Evolutionary conservation across 2,797 vertebrate species (phyloP).

Genomic region (Prunella strophiata): DNA sequence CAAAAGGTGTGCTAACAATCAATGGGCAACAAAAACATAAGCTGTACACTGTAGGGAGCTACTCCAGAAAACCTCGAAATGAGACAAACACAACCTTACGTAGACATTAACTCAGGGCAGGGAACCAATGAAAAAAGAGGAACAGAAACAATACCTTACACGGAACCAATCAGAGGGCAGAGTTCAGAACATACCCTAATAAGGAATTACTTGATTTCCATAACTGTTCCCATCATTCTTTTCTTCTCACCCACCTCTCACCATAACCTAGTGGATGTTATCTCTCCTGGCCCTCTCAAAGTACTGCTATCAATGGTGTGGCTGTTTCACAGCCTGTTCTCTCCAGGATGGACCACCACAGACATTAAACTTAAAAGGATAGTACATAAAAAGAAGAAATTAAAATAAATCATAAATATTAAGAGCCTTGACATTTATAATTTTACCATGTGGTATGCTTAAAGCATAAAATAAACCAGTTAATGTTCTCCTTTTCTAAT

Average conservation of each 20-base stretch:
- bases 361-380: neutral
- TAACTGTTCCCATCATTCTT: neutral
- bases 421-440: slow-evolving; percentile 17
- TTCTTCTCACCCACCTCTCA: neutral
- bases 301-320: neutral
- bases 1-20: neutral
- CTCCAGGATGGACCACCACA: neutral
- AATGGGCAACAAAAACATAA: neutral
- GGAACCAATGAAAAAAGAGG: neutral
- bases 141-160: neutral
- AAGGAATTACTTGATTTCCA: neutral
- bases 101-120: neutral
- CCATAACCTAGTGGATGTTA: neutral
- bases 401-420: slow-evolving; percentile 31
- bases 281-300: neutral
- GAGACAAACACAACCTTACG: neutral
- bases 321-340: neutral
- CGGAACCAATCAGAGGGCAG: neutral
- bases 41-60: neutral
- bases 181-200: neutral
- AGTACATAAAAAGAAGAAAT: slow-evolving; percentile 1
- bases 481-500: slow-evolving; percentile 30
- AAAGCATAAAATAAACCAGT: slow-evolving; percentile 31
- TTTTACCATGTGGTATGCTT: neutral
- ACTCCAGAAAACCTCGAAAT: neutral